phyloP scores from a whole-genome alignment of 1,140 invertebrate genomes.

The Drosophila virilis region DNA sequence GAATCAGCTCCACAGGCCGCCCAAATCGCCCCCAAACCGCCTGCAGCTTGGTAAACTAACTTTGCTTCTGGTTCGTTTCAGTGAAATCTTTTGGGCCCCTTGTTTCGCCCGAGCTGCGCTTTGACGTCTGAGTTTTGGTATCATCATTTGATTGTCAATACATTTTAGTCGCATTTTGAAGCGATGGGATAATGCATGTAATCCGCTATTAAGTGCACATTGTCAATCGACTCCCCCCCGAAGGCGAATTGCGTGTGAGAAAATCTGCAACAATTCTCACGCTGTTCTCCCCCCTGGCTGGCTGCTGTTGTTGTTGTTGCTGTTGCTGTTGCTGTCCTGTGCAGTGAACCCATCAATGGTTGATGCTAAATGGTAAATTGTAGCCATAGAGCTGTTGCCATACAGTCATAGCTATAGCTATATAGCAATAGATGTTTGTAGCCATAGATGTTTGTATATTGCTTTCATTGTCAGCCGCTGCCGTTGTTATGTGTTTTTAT shows the following conservation, averaged over 20 bases:
- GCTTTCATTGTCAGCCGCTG: slow-evolving; percentile 27
- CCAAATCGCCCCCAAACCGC: not conserved
- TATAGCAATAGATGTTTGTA: slow-evolving; percentile 26
- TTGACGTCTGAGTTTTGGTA: slow-evolving; percentile 54
- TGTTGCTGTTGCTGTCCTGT: slow-evolving; percentile 49
- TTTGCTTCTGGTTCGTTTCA: slow-evolving; percentile 49
- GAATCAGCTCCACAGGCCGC: not conserved
- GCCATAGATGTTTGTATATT: slow-evolving; percentile 48
- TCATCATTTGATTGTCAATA: slow-evolving; percentile 80
- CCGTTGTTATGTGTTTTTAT: slow-evolving; percentile 83
- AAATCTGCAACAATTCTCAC: slow-evolving; percentile 83
- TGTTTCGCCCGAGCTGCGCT: slow-evolving; percentile 10
- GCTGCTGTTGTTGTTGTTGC: slow-evolving; percentile 24
- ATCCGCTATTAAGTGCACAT: slow-evolving; percentile 84
- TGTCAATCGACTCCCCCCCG: slow-evolving; percentile 62
- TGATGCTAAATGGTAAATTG: slow-evolving; percentile 56
- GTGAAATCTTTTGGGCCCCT: slow-evolving; percentile 17
- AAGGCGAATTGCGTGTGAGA: slow-evolving; percentile 66
- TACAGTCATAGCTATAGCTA: slow-evolving; percentile 31
- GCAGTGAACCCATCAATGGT: slow-evolving; percentile 73
- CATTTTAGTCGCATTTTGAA: slow-evolving; percentile 78
- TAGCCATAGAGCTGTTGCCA: slow-evolving; percentile 43
- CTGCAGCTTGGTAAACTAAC: slow-evolving; percentile 24
- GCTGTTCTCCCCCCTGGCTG: slow-evolving; percentile 51
- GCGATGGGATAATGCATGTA: slow-evolving; percentile 82